Percentiles rank a stretch among this genome's conserved stretches.
These are phyloP conservation scores for Mylabris phalerata DNA, from an alignment of 1,140 invertebrate genomes.

Conservation along the genomic window DNA sequence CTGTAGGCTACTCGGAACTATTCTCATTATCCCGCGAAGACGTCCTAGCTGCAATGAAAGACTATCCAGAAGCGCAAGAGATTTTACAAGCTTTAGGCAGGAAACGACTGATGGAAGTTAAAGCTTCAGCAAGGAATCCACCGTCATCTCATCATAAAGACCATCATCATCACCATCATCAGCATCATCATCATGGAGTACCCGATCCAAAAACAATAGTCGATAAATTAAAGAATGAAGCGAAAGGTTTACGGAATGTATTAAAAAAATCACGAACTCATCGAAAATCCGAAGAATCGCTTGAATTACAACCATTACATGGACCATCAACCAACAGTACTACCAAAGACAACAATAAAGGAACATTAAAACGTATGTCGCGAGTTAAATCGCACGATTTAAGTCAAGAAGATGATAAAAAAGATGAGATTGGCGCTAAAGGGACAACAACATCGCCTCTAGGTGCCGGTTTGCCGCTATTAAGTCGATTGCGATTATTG, in stretches of 20 bases:
- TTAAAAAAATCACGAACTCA: conserved; percentile 48
- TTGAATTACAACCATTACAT: conserved; percentile 60
- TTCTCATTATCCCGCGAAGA: conserved; percentile 94
- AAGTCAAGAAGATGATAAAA: conserved; percentile 34
- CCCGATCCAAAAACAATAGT: conserved; percentile 58
- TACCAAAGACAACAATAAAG: conserved; percentile 39
- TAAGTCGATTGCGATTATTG: conserved; percentile 65
- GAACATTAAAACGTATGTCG: conserved; percentile 62
- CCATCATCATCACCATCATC: conserved; percentile 15
- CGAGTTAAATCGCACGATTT: conserved; percentile 42
- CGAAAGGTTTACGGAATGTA: conserved; percentile 51
- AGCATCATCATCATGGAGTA: conserved; percentile 1
- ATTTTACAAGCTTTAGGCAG: conserved; percentile 80
- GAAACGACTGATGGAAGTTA: conserved; percentile 80
- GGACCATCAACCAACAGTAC: conserved; percentile 25
- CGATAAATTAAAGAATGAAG: conserved; percentile 73
- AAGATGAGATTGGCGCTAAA: conserved; percentile 14
- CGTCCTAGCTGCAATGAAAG: conserved; percentile 89
- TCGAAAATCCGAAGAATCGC: conserved; percentile 53
- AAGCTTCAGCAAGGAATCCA: conserved; percentile 43
- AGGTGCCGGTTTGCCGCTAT: conserved; percentile 73
- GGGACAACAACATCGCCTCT: conserved; percentile 60
- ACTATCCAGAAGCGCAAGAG: conserved; percentile 94
- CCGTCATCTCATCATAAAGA: conserved; percentile 34
- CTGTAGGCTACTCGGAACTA: conserved; percentile 91